These are phyloP conservation scores for Lasioglossum leucozonium DNA, from an alignment of 2,888 invertebrate genomes.

Conservation along the genomic window DNA sequence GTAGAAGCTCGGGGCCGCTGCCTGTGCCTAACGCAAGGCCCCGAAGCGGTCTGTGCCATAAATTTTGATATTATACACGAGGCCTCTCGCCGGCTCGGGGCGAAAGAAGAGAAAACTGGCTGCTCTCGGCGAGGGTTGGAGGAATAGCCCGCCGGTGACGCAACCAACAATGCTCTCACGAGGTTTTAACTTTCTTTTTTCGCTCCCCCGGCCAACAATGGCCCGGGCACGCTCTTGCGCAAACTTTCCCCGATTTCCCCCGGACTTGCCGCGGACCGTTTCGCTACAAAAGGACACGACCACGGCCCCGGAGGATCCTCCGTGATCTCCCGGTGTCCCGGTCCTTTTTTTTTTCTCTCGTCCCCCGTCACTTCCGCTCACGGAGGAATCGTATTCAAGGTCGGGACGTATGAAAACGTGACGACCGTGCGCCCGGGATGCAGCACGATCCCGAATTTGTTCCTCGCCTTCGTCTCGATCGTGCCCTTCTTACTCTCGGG, in stretches of 20 bases:
- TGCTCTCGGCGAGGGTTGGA: constrained; percentile 34
- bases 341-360: constrained; percentile 25
- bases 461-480: background rate
- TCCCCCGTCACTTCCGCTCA: constrained; percentile 35
- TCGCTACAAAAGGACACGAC: constrained; percentile 55
- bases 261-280: constrained; percentile 36
- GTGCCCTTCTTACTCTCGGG: background rate
- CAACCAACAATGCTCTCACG: constrained; percentile 81
- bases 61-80: constrained; percentile 84
- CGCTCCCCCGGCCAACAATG: constrained; percentile 71
- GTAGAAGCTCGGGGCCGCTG: constrained; percentile 57
- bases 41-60: constrained; percentile 77
- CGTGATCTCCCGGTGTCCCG: constrained; percentile 26
- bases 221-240: constrained; percentile 75
- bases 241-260: constrained; percentile 83
- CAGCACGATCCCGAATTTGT: constrained; percentile 29
- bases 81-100: constrained; percentile 59
- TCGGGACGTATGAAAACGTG: constrained; percentile 49
- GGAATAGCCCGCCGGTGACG: constrained; percentile 76
- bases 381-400: constrained; percentile 49
- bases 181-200: constrained; percentile 80
- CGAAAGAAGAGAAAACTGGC: constrained; percentile 49
- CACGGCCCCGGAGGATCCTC: constrained; percentile 19
- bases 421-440: constrained; percentile 24
- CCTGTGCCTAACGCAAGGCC: constrained; percentile 69